These are phyloP conservation scores for Drosophila ohnishii DNA, from an alignment of 1,140 invertebrate genomes.

Conservation along the genomic window DNA sequence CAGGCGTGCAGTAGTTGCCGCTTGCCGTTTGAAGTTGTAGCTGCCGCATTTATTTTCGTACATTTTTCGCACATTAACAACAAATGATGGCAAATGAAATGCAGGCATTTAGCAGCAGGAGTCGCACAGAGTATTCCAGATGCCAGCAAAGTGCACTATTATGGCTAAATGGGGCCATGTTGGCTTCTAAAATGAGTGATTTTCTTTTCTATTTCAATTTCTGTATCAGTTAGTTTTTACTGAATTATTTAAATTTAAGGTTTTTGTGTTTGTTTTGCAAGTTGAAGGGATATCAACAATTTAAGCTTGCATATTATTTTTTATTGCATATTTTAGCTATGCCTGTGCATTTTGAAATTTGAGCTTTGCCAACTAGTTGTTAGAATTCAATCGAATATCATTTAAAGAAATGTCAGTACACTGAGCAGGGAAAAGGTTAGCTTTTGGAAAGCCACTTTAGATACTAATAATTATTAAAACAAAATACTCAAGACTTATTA, in stretches of 20 bases:
- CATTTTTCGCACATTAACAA: slow-evolving; percentile 38
- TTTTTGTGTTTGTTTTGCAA: not conserved
- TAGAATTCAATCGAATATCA: not conserved
- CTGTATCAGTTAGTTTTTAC: no score
- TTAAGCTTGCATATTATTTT: not conserved
- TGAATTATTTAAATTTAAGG: not conserved
- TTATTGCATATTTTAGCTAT: not conserved
- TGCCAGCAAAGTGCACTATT: slow-evolving; percentile 2
- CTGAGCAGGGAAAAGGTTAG: not conserved
- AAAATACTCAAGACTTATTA: no score
- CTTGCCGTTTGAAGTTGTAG: slow-evolving; percentile 37
- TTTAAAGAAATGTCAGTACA: not conserved
- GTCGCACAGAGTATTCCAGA: slow-evolving; percentile 7
- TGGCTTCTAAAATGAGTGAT: not conserved
- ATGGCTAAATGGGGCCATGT: not conserved
- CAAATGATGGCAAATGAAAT: slow-evolving; percentile 44
- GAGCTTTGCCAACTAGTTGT: not conserved
- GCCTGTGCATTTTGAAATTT: not conserved
- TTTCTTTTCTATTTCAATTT: not conserved
- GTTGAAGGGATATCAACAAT: not conserved
- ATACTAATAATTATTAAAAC: no score
- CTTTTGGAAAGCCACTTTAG: not conserved
- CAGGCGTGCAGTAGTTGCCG: slow-evolving; percentile 39
- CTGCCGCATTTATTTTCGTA: slow-evolving; percentile 60
- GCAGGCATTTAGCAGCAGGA: slow-evolving; percentile 22